Evolutionary conservation across 2,113 vertebrate species (phyloP).

Genomic region (Polypterus senegalus): DNA sequence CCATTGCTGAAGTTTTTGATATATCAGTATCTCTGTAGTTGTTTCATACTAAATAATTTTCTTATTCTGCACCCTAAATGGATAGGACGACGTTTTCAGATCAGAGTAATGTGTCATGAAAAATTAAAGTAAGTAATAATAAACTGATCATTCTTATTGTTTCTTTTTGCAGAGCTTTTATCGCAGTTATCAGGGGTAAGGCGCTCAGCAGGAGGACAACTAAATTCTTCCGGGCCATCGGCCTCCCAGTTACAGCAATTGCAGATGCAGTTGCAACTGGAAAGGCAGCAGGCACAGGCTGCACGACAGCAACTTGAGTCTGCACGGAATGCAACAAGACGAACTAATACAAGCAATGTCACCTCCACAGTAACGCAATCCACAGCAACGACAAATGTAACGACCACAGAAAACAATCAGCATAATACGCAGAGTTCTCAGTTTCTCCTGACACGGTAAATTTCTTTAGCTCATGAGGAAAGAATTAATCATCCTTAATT

Average conservation of each 20-base stretch:
- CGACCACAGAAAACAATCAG: slow-evolving; percentile 71
- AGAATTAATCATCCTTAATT: too few relatives aligned
- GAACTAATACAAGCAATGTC: slow-evolving; percentile 77
- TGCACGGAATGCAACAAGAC: slow-evolving; percentile 78
- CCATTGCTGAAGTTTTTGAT: too few relatives aligned
- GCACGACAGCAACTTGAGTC: slow-evolving; percentile 90
- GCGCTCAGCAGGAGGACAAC: slow-evolving; percentile 87
- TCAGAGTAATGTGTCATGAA: not conserved
- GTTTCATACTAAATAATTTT: too few relatives aligned
- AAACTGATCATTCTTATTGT: not conserved
- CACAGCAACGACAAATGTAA: slow-evolving; percentile 61
- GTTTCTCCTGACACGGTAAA: slow-evolving; percentile 91
- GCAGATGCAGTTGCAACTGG: slow-evolving; percentile 97
- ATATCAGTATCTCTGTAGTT: too few relatives aligned
- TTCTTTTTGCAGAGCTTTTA: slow-evolving; percentile 71
- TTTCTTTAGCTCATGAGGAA: not conserved
- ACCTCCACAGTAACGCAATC: slow-evolving; percentile 72
- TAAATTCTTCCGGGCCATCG: slow-evolving; percentile 91
- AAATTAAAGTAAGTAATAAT: not conserved
- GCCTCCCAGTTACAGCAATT: slow-evolving; percentile 94
- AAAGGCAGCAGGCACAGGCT: slow-evolving; percentile 90
- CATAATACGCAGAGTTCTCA: slow-evolving; percentile 81
- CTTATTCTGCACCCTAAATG: not conserved
- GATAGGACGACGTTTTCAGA: not conserved
- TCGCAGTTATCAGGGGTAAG: slow-evolving; percentile 95